Conservation (phyloP, 2,113 vertebrate species). For the Nibea coibor region DNA sequence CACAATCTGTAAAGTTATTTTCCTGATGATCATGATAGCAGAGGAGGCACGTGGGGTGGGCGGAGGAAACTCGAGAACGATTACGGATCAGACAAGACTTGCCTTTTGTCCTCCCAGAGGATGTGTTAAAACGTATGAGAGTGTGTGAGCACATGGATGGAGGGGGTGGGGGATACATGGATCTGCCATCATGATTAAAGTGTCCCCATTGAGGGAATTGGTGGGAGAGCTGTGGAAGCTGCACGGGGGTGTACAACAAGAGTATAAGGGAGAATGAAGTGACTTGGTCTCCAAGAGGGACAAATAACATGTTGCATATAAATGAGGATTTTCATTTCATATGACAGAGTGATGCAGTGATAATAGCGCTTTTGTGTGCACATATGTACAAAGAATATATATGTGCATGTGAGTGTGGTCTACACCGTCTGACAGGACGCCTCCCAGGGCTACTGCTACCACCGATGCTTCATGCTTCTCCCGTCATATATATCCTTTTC, state of each 20-base stretch:
- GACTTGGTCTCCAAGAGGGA: constrained; percentile 31
- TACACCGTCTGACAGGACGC: constrained; percentile 34
- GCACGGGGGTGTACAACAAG: constrained; percentile 3
- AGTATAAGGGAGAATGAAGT: constrained; percentile 22
- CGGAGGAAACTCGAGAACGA: constrained; percentile 30
- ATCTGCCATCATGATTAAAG: constrained; percentile 70
- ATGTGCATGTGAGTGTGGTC: constrained; percentile 8
- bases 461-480: constrained; percentile 1
- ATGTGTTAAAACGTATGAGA: constrained; percentile 39
- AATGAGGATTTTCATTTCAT: constrained; percentile 75
- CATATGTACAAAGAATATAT: constrained; percentile 13
- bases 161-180: constrained; percentile 41
- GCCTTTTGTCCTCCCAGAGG: constrained; percentile 54
- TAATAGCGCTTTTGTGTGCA: constrained; percentile 50
- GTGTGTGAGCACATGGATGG: constrained; percentile 13
- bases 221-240: constrained; percentile 30
- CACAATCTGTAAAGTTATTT: constrained; percentile 57
- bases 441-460: not conserved
- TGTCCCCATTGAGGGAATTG: constrained; percentile 50
- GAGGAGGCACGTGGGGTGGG: constrained; percentile 21
- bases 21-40: constrained; percentile 50
- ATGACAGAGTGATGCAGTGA: constrained; percentile 53
- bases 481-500: constrained; percentile 2
- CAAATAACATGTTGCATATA: constrained; percentile 53
- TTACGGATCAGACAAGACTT: constrained; percentile 61